Percentiles rank a stretch among this genome's conserved stretches.
Conservation (phyloP, 35 echinoderm and acorn worm species). For the Anneissia japonica region DNA sequence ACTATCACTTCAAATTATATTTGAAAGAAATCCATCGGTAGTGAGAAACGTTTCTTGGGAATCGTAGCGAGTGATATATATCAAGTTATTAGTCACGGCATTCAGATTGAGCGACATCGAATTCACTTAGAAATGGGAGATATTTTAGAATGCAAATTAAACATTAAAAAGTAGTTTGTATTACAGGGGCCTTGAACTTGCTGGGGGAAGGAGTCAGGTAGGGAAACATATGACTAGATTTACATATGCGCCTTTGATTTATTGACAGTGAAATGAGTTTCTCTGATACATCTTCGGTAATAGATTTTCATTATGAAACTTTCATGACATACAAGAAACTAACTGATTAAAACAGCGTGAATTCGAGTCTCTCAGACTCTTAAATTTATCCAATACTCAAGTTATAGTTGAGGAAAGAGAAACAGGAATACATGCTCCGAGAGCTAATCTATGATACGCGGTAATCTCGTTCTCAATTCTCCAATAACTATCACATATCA, state of each 20-base stretch:
- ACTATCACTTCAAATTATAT: background rate
- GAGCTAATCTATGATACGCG: background rate
- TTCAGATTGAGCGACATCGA: background rate
- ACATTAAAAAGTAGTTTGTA: constrained; percentile 2
- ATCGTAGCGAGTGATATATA: background rate
- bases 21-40: background rate
- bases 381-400: background rate
- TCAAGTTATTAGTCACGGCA: background rate
- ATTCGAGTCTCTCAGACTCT: background rate
- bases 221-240: background rate
- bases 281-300: background rate
- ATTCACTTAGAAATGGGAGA: background rate
- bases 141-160: constrained; percentile 2
- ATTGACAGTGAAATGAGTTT: background rate
- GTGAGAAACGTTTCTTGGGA: background rate
- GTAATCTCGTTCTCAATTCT: background rate
- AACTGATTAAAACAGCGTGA: background rate
- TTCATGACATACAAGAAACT: background rate
- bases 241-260: background rate
- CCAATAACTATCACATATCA: background rate
- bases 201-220: background rate
- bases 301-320: background rate
- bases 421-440: background rate
- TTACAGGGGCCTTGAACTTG: background rate
- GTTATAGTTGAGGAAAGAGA: background rate